Base-by-base conservation (phyloP, 2,113 vertebrate genomes). In the Phyllostomus hastatus region DNA sequence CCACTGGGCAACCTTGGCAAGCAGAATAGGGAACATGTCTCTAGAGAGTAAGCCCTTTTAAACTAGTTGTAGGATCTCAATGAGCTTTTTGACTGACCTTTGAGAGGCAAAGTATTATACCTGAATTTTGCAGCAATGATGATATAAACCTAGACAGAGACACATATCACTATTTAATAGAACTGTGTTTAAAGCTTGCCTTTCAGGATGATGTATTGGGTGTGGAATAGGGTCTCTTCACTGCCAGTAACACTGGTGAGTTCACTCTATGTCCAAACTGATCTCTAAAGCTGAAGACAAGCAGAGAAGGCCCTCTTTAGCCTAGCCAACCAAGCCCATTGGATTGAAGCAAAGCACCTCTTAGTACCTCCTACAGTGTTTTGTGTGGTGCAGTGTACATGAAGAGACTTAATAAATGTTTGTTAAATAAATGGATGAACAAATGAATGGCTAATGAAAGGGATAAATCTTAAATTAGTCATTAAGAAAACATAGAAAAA, bases 131-230 rank as follows among this genome's bases (percentile, higher is more conserved):
- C 26, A 95, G 54, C 33, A 92, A 54, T 91, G 78, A 81, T 94
- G 95, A 86, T n/a, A 64, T 73, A 94, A 97, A 89, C 78, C 46
- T 91, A 93, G 76, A 88, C 88, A 94, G 70, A 96, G 75, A 69
- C 84, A 80, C 1, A 2, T 90, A 84, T 95, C 66, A 61, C 41
- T 94, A 22, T 46, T 92, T 90, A 96, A 90, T 90, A 93, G 64
- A 66, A 81, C 76, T 90, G 35, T 95, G 79, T 78, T 90, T 94
- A 95, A 89, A 91, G 11, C 33, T 61, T 96, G 48, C 70, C 46
- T 88, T 82, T 97, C 92, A 79, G 41, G 69, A 91, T 89, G 91
- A 96, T 97, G 85, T 83, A 20, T 48, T 97, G 52, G 81, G 67
- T 98, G 54, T 94, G 72, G 88, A 79, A 66, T 78, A 94, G 57